Evolutionary conservation across 2,888 invertebrate genomes (phyloP), one percentile per base, ranked within the genome.

Genomic region (Agapetus fuscipes): DNA sequence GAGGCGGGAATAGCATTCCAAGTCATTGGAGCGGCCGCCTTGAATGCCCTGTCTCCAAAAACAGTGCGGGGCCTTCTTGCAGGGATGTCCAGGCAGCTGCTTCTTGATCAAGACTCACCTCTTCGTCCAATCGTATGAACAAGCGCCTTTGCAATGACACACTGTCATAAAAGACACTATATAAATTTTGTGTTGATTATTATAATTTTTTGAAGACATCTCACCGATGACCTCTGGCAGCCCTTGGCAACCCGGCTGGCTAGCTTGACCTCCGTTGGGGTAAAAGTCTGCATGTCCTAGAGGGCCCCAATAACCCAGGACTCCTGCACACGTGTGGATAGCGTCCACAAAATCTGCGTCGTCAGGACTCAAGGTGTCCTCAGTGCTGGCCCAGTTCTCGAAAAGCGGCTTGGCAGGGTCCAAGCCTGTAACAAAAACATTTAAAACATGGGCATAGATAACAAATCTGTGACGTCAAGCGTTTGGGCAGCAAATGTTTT

Each of bases 331-430:
- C 1, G 81, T 81, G 53, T 86, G 85, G 34, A 85, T 78, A 1
- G 83, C 72, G 54, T 85, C 84, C 1, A 80, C 85, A 52, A 83
- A 85, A 14, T 66, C 59, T 0, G 83, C 84, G 54, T 85, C 83
- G 2, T 63, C 69, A 17, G 60, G 59, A 48, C 80, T 80, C 31
- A 85, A 60, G 34, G 70, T 62, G 36, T 67, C 62, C 32, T 62
- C 63, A 30, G 50, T 53, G 12, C 48, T 41, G 3, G 50, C 50
- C n/a, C 56, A 60, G 15, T 50, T 50, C 56, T 74, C 74, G 54
- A 80, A 81, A 3, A 72, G 61, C 0, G 80, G 80, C 13, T 73
- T 56, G 1, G 85, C 84, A 1, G 85, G 83, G 61, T 85, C 84
- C 47, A 76, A 46, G 0, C 69, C 70, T 67, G 41, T 20, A 20